Percentiles rank a stretch among this genome's conserved stretches.
phyloP scores from a whole-genome alignment of 2,113 vertebrate genomes.

The Salvelinus sp. region DNA sequence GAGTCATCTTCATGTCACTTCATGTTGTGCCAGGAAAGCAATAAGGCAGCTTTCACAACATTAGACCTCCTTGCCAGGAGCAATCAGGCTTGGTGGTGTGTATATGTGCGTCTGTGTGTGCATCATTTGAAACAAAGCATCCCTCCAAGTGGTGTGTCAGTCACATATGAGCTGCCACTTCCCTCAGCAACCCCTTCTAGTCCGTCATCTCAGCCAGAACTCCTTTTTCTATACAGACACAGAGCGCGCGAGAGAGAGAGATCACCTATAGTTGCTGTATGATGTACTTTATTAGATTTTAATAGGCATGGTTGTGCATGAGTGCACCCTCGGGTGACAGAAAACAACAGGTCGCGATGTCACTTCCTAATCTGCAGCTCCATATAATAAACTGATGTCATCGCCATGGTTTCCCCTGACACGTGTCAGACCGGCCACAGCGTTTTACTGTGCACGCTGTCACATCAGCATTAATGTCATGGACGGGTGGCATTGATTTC shows the following conservation, averaged over 20 bases:
- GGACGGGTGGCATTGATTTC: constrained; percentile 56
- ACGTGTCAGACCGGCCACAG: neutral
- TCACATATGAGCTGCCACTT: neutral
- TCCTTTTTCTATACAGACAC: neutral
- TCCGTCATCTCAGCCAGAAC: neutral
- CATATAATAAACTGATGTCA: constrained; percentile 10
- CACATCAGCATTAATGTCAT: constrained; percentile 25
- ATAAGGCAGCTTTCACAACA: constrained; percentile 21
- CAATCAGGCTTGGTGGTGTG: neutral
- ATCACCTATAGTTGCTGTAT: no score
- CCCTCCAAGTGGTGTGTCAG: neutral
- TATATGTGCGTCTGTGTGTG: constrained; percentile 3
- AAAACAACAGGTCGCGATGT: constrained; percentile 18
- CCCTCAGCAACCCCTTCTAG: neutral
- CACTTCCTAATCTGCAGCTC: constrained; percentile 16
- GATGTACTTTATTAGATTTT: no score
- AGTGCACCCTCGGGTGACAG: no score
- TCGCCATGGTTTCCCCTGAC: constrained; percentile 53
- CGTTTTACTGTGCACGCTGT: neutral
- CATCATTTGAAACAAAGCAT: neutral
- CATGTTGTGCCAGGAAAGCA: constrained; percentile 32
- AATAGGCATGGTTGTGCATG: neutral
- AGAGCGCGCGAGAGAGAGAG: neutral
- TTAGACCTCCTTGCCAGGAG: neutral
- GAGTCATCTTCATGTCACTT: constrained; percentile 46